Percentiles rank a stretch among this genome's conserved stretches.
Evolutionary conservation across 2,797 vertebrate species (phyloP).

Genomic region (Aplochiton taeniatus): DNA sequence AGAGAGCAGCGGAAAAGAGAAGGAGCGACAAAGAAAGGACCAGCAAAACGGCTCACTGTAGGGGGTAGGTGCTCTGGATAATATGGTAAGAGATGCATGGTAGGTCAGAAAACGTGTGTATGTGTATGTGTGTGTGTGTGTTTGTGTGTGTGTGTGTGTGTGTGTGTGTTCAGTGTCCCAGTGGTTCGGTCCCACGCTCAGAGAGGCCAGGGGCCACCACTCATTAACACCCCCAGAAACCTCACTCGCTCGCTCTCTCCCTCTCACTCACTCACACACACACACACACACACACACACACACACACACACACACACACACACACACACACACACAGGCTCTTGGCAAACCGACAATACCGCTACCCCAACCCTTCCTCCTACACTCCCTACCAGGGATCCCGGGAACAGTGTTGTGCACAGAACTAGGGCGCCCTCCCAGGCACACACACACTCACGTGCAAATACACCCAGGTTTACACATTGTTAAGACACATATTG

Average conservation of each 20-base stretch:
- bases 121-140: slow-evolving; percentile 13
- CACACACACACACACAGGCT: neutral
- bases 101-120: too few relatives aligned
- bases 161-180: slow-evolving; percentile 5
- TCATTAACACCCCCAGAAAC: slow-evolving; percentile 4
- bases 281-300: slow-evolving; percentile 8
- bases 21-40: too few relatives aligned
- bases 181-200: slow-evolving; percentile 18
- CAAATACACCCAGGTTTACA: too few relatives aligned
- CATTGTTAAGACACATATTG: too few relatives aligned
- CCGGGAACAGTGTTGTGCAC: neutral
- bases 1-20: neutral
- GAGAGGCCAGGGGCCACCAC: slow-evolving; percentile 7
- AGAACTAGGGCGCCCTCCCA: slow-evolving; percentile 8
- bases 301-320: slow-evolving; percentile 10
- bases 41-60: too few relatives aligned
- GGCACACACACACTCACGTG: neutral
- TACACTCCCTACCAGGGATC: neutral
- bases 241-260: neutral
- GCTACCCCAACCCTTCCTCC: neutral
- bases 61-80: too few relatives aligned
- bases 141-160: neutral
- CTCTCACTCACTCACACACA: neutral
- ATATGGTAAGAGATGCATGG: too few relatives aligned
- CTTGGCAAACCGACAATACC: neutral